Evolutionary conservation across 2,888 invertebrate species (phyloP), one percentile per base, ranked within the genome.

Genomic region (Apamea crenata): DNA sequence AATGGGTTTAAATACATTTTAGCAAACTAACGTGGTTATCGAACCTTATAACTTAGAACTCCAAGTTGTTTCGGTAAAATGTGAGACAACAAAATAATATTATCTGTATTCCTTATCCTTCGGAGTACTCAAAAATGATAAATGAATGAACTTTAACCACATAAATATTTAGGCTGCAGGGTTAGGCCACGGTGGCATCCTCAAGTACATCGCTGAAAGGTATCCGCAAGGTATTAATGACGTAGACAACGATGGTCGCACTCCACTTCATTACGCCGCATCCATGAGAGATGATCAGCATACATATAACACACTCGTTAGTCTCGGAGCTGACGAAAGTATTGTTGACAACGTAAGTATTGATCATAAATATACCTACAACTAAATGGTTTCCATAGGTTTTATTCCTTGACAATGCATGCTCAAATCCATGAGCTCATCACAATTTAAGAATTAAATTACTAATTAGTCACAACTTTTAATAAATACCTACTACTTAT

Each of bases 211-310:
- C 68, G 93, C 98, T 1, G 97, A 97, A 69, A 97, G 97, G 85
- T 98, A 98, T 93, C 98, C 98, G 10, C 97, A 97, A 92, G 97
- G 98, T 4, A 97, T 98, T 47, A 97, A 97, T 73, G 97, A 98
- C 61, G 96, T 97, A 32, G 99, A 99, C 94, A 98, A 98, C 91
- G 98, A 99, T 82, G 99, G 99, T 40, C 97, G 99, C 87, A 99
- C 99, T 0, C 98, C 99, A 0, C 95, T 99, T 71, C 99, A 99
- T 95, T 99, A 99, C 95, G 98, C 99, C 0, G 98, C 99, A 4
- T 97, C 98, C 25, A 97, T 98, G 44, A 98, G 98, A 93, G 99
- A 99, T 90, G 98, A 98, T 76, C 98, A 98, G 85, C 97, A 98
- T 87, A 98, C 98, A 91, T 99, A 98, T 92, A 98, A 98, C 90